A percentile compares a stretch with the other conserved stretches of the same genome.
phyloP scores from a whole-genome alignment of 30 jellyfish, hydroid and myxozoan genomes.

The Nemopilema nomurai region DNA sequence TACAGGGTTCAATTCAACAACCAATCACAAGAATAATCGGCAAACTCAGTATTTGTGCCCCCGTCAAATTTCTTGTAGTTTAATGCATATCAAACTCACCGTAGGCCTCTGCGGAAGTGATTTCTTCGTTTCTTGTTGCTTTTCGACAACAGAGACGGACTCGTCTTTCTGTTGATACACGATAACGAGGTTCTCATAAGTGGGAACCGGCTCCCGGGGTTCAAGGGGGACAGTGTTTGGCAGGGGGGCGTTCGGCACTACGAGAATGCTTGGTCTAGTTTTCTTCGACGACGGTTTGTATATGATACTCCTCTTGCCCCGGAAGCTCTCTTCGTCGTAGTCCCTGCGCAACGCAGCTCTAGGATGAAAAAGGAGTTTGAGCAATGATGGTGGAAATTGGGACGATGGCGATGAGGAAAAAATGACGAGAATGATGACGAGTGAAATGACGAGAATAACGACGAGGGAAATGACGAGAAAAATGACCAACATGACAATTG shows the following conservation, averaged over 20 bases:
- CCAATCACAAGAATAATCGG: too few species aligned
- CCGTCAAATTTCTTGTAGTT: too few species aligned
- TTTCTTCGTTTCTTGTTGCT: background rate
- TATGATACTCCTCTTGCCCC: slow-evolving; percentile 42
- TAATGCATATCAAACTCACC: slow-evolving; percentile 42
- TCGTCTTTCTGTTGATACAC: slow-evolving; percentile 13
- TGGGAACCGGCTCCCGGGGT: slow-evolving; percentile 52
- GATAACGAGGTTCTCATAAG: slow-evolving; percentile 23
- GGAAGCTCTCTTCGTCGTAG: slow-evolving; percentile 53
- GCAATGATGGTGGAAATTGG: too few species aligned
- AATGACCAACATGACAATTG: too few species aligned
- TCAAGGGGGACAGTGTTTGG: slow-evolving; percentile 34
- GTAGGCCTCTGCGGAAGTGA: slow-evolving; percentile 50
- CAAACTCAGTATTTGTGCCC: too few species aligned
- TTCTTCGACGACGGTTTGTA: slow-evolving; percentile 34
- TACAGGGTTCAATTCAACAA: too few species aligned
- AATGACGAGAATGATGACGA: too few species aligned
- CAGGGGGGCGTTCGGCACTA: slow-evolving; percentile 30
- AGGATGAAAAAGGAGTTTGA: too few species aligned
- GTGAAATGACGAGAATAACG: too few species aligned
- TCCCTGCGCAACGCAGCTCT: slow-evolving; percentile 56
- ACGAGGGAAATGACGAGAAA: too few species aligned
- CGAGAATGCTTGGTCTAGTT: slow-evolving; percentile 48
- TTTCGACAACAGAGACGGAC: background rate
- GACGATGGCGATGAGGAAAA: too few species aligned